Percentiles rank a stretch among this genome's conserved stretches.
phyloP scores from a whole-genome alignment of 2,113 vertebrate genomes.

The Percopsis transmontana region DNA sequence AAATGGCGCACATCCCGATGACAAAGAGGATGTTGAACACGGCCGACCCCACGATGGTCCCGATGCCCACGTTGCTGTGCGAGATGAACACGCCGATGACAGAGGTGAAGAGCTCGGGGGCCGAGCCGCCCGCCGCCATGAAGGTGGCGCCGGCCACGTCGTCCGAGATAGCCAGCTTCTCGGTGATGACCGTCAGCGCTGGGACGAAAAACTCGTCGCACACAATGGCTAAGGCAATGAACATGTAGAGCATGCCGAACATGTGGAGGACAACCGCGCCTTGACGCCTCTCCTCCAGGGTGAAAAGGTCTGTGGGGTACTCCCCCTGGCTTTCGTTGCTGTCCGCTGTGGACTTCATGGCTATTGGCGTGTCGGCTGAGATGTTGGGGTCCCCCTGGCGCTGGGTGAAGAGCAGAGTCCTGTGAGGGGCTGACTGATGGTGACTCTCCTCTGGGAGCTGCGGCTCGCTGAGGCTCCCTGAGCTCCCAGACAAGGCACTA shows the following conservation, averaged over 20 bases:
- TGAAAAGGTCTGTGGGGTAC: slow-evolving; percentile 90
- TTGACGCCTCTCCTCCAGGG: slow-evolving; percentile 81
- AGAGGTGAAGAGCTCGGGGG: slow-evolving; percentile 98
- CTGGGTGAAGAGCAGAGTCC: slow-evolving; percentile 89
- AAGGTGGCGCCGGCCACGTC: slow-evolving; percentile 98
- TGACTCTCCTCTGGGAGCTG: slow-evolving; percentile 53
- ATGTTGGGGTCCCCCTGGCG: slow-evolving; percentile 73
- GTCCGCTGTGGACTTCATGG: slow-evolving; percentile 71
- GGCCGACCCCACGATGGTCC: slow-evolving; percentile 95
- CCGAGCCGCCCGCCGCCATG: slow-evolving; percentile 98
- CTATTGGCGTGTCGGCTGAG: slow-evolving; percentile 71
- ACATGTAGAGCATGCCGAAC: slow-evolving; percentile 99
- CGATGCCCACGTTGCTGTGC: slow-evolving; percentile 97
- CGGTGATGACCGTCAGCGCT: slow-evolving; percentile 95
- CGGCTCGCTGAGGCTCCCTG: slow-evolving; percentile 67
- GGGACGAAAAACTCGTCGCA: slow-evolving; percentile 99
- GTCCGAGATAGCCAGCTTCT: slow-evolving; percentile 92
- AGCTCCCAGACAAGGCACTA: slow-evolving; percentile 88
- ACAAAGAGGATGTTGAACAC: slow-evolving; percentile 99
- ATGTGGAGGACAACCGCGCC: slow-evolving; percentile 92
- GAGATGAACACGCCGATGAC: slow-evolving; percentile 98
- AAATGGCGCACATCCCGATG: slow-evolving; percentile 98
- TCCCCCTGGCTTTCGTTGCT: slow-evolving; percentile 82
- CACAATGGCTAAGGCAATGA: slow-evolving; percentile 96
- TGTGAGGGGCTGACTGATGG: slow-evolving; percentile 74